Evolutionary conservation across 2,113 vertebrate species (phyloP), one percentile per base, ranked within the genome.

Genomic region (Saccopteryx bilineata): DNA sequence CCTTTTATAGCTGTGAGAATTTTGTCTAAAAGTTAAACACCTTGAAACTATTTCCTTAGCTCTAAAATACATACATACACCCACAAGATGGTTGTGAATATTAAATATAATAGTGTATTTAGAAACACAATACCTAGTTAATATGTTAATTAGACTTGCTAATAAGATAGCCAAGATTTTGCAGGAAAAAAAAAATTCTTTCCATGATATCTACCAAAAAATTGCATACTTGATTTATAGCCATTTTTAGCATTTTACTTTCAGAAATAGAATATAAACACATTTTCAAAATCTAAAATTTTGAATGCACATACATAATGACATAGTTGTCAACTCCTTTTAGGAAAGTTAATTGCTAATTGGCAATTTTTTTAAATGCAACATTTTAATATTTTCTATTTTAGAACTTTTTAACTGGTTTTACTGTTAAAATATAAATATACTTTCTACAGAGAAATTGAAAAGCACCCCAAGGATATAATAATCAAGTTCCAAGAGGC

Each of bases 401-500:
- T 75, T 48, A 95, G 26, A 1, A 58, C 26, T 61, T 28, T 83
- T 69, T 80, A 92, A 60, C 60, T 79, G 9, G 5, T 19, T 90
- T 0, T 24, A 84, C 19, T 72, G 31, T n/a, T 92, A 66, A 28
- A 66, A 65, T 14, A 24, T 2, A 52, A 91, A 72, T 17, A 79
- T 61, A 26, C 26, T 86, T 83, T 56, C n/a, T 6, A 23, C 23
- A 72, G 46, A 18, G 14, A 76, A 74, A 68, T 5, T 82, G 71
- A 33, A 7, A 80, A 86, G 46, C 11, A 63, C 23, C 61, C 24
- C 21, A 76, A 63, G 13, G 48, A 80, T n/a, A 65, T 39, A 72
- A 61, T 66, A 94, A 94, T 92, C 65, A 90, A 92, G 56, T 65
- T 94, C 17, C 58, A 85, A 19, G 18, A 87, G 39, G 19, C 58